Evolutionary conservation across 2,797 vertebrate genomes (phyloP).

Genomic region (Atherinosoma microstoma): DNA sequence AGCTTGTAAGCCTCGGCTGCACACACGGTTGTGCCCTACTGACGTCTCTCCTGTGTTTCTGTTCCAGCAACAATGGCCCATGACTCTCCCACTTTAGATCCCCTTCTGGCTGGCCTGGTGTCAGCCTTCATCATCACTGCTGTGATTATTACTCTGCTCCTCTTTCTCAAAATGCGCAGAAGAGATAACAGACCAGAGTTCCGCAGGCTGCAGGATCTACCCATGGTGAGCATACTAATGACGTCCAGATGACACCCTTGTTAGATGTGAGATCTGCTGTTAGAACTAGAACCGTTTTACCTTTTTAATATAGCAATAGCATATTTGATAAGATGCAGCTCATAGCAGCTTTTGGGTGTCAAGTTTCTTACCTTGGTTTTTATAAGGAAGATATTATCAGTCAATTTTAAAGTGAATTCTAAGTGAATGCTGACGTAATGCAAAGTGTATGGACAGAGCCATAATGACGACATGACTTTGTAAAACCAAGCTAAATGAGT

Average conservation of each 20-base stretch:
- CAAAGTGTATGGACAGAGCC: neutral
- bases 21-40: neutral
- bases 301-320: no score
- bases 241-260: neutral
- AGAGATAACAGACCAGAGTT: conserved; percentile 86
- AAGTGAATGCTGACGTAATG: neutral
- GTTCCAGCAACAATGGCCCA: conserved; percentile 40
- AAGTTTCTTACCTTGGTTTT: neutral
- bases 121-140: conserved; percentile 88
- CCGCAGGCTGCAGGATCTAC: conserved; percentile 90
- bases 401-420: no score
- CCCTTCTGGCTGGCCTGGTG: conserved; percentile 88
- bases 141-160: conserved; percentile 84
- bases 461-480: neutral
- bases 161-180: conserved; percentile 88
- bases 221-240: conserved; percentile 85
- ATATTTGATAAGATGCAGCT: no score
- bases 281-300: neutral
- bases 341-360: neutral
- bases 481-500: neutral
- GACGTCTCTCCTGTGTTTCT: conserved; percentile 17
- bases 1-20: neutral
- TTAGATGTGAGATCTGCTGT: conserved; percentile 1
- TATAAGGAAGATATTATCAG: neutral
- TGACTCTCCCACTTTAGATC: conserved; percentile 73